Conservation (phyloP, 1,140 invertebrate species). For the Drosophila saltans region DNA sequence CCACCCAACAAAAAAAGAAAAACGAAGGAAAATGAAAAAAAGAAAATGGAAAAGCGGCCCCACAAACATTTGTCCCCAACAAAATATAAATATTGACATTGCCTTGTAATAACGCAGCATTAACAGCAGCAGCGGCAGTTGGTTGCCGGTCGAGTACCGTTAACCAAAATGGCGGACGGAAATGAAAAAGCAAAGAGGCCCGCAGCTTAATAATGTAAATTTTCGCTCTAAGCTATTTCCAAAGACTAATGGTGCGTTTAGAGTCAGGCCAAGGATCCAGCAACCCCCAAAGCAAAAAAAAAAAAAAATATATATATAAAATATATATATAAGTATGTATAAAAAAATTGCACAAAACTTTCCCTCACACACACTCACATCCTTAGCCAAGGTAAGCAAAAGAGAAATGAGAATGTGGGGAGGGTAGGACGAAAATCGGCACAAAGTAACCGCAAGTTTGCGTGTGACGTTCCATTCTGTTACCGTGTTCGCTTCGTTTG, state of each 20-base stretch:
- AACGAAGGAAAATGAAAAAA: not conserved
- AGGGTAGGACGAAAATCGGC: slow-evolving; percentile 38
- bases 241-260: slow-evolving; percentile 81
- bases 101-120: slow-evolving; percentile 81
- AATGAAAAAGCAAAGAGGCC: slow-evolving; percentile 62
- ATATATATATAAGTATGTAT: not conserved
- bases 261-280: slow-evolving; percentile 35
- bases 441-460: slow-evolving; percentile 61
- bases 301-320: not conserved
- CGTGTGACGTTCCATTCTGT: slow-evolving; percentile 46
- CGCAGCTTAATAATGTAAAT: slow-evolving; percentile 81
- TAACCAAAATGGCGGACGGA: slow-evolving; percentile 67
- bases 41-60: not conserved
- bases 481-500: slow-evolving; percentile 11
- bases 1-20: slow-evolving; percentile 1
- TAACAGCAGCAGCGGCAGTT: slow-evolving; percentile 43
- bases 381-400: slow-evolving; percentile 33
- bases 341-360: slow-evolving; percentile 47
- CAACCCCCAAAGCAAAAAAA: slow-evolving; percentile 52
- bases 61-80: slow-evolving; percentile 19
- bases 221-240: slow-evolving; percentile 78
- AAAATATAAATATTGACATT: slow-evolving; percentile 73
- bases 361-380: slow-evolving; percentile 43
- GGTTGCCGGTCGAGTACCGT: slow-evolving; percentile 24
- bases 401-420: slow-evolving; percentile 3